These are phyloP conservation scores for Drosophila leonis DNA, from an alignment of 2,888 invertebrate genomes.

Conservation along the genomic window DNA sequence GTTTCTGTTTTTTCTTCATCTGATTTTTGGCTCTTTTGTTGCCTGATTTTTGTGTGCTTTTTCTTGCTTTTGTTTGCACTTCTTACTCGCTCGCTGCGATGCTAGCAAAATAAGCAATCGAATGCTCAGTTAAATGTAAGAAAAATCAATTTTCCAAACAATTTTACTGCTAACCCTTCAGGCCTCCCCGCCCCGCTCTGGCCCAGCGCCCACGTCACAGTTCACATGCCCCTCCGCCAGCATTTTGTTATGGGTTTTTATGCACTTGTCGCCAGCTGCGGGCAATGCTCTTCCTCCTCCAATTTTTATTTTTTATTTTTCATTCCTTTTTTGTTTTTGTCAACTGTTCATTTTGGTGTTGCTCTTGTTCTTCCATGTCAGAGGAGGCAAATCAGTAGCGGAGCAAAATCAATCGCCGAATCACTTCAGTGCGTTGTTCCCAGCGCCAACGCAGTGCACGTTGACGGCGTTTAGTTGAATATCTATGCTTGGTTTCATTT, in stretches of 20 bases:
- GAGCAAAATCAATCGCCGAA: conserved; percentile 83
- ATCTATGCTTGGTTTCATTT: conserved; percentile 20
- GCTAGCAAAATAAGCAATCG: conserved; percentile 79
- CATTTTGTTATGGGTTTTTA: conserved; percentile 70
- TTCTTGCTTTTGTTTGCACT: conserved; percentile 33
- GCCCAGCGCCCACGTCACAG: neutral
- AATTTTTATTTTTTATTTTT: conserved; percentile 1
- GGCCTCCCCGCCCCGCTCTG: neutral
- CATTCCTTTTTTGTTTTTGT: conserved; percentile 6
- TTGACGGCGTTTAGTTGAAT: conserved; percentile 56
- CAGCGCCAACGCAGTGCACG: conserved; percentile 34
- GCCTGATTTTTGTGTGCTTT: conserved; percentile 18
- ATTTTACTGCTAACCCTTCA: conserved; percentile 70
- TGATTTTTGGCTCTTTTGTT: conserved; percentile 30
- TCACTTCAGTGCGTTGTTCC: conserved; percentile 81
- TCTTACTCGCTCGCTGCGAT: conserved; percentile 34
- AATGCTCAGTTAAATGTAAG: conserved; percentile 82
- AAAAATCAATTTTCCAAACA: conserved; percentile 83
- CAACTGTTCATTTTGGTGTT: conserved; percentile 10
- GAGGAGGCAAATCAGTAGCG: conserved; percentile 61
- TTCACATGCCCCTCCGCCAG: conserved; percentile 17
- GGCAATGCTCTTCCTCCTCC: conserved; percentile 70
- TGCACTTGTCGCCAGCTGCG: conserved; percentile 82
- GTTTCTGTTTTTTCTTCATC: conserved; percentile 33
- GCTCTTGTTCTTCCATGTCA: conserved; percentile 28